Base-by-base conservation (phyloP, 2,888 invertebrate genomes). In the Synergus umbraculus region DNA sequence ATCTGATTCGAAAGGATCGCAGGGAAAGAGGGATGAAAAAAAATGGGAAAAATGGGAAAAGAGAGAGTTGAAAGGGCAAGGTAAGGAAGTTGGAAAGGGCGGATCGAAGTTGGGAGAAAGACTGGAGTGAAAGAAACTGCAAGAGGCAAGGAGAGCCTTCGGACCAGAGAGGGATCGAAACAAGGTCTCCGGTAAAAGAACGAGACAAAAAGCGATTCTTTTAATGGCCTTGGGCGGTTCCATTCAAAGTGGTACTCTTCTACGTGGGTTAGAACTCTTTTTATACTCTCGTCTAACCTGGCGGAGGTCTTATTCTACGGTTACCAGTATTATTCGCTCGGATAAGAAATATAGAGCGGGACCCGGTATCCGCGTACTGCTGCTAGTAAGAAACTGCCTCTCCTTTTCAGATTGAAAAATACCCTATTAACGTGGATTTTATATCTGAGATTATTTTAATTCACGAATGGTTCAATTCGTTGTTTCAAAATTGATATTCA, bases 221-320 rank as follows among this genome's bases (percentile, higher is more conserved):
- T 85, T 87, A 88, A 87, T 86, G 88, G 86, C 87, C 86, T 86
- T 86, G 88, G 86, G 89, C 86, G 87, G 86, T 89, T 89, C 87
- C 86, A 85, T 86, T 87, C 85, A 84, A 86, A 86, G 86, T 89
- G 83, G 86, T 87, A 87, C 87, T 86, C 82, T 83, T 87, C 88
- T 90, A 90, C 87, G 86, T 88, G 88, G 89, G 82, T 82, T 89
- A 88, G 87, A 86, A 83, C 84, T 85, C 85, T 65, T 82, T 83
- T 86, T 73, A 54, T 85, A 83, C 82, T 86, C 84, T 89, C 87
- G 87, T 88, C 89, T 90, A 90, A 88, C 85, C 82, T 86, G 87
- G 87, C 89, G 86, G 86, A 90, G 88, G 88, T 87, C 89, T 90
- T 90, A 90, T 85, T 89, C 89, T 91, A 90, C 89, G 86, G 86